These are phyloP conservation scores for Danio albolineatus DNA, from an alignment of 2,797 vertebrate species.

Conservation along the genomic window DNA sequence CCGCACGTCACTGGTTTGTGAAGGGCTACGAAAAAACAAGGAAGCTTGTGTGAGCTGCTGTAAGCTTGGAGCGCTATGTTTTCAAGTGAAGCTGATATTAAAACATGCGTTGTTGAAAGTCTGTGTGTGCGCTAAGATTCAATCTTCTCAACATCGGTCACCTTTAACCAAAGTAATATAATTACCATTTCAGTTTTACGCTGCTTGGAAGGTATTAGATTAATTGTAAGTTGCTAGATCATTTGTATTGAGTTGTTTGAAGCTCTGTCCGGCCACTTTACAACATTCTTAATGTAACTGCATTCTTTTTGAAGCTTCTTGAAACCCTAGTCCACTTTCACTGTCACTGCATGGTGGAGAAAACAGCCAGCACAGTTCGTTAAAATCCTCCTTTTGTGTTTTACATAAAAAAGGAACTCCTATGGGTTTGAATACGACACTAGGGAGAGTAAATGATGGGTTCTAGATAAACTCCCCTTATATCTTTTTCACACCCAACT, in stretches of 20 bases:
- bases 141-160: too few relatives aligned
- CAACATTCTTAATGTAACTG: not conserved
- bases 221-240: not conserved
- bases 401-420: not conserved
- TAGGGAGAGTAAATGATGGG: not conserved
- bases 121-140: too few relatives aligned
- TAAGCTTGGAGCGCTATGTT: too few relatives aligned
- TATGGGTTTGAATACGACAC: not conserved
- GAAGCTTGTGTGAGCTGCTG: too few relatives aligned
- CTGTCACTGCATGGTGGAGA: not conserved
- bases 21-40: too few relatives aligned
- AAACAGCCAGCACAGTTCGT: too few relatives aligned
- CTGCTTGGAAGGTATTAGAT: not conserved
- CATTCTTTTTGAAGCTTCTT: not conserved
- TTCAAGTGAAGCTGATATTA: too few relatives aligned
- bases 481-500: not conserved
- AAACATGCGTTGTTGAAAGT: too few relatives aligned
- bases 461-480: not conserved
- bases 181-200: not conserved
- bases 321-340: not conserved
- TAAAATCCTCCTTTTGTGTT: slow-evolving; percentile 1
- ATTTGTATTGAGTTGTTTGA: not conserved
- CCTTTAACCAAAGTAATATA: too few relatives aligned
- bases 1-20: too few relatives aligned
- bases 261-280: not conserved